Evolutionary conservation across 2,113 vertebrate genomes (phyloP).

Genomic region (Maccullochella peelii): DNA sequence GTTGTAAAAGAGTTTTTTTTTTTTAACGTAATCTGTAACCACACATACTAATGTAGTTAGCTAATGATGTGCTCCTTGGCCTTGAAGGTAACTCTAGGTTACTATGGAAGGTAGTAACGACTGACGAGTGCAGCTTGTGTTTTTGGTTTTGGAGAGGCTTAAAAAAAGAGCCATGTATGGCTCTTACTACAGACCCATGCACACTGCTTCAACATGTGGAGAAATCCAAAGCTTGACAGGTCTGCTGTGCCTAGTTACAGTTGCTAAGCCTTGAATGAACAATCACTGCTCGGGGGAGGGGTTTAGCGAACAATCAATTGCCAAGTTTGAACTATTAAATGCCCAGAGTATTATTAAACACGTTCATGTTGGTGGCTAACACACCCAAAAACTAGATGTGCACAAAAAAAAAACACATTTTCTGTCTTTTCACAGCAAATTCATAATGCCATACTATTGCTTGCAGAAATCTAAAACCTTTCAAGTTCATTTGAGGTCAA

Average conservation of each 20-base stretch:
- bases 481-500: conserved; percentile 51
- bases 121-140: neutral
- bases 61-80: conserved; percentile 2
- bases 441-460: conserved; percentile 40
- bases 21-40: neutral
- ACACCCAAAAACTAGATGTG: conserved; percentile 14
- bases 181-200: neutral
- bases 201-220: neutral
- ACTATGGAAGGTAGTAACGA: neutral
- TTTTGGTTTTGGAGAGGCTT: no score
- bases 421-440: conserved; percentile 33
- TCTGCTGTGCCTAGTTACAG: neutral
- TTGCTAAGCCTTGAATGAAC: neutral
- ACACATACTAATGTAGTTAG: neutral
- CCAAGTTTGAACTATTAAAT: conserved; percentile 18
- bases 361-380: neutral
- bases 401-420: neutral
- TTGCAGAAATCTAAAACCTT: conserved; percentile 37
- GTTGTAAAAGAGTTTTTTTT: neutral
- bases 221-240: conserved; percentile 21
- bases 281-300: neutral
- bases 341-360: conserved; percentile 19
- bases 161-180: no score
- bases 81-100: neutral
- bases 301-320: neutral